A percentile compares a stretch with the other conserved stretches of the same genome.
phyloP scores from a whole-genome alignment of 2,113 vertebrate genomes.

The Cephalopterus ornatus region DNA sequence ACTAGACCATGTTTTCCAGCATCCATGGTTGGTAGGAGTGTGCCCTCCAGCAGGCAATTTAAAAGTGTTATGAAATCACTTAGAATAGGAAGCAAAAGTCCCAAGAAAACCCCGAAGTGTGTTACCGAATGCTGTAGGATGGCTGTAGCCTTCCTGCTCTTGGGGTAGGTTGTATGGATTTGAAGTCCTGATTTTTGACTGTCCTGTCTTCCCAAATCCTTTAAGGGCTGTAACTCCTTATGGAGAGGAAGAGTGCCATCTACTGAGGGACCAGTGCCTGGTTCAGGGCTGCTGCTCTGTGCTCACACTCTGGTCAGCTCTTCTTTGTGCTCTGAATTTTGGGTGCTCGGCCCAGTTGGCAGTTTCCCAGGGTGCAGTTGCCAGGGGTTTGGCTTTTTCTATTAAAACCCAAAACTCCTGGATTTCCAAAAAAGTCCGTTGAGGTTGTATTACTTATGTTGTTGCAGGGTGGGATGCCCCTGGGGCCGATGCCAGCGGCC shows the following conservation, averaged over 20 bases:
- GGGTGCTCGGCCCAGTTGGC: fast-evolving
- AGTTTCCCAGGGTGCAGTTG: background rate
- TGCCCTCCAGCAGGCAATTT: background rate
- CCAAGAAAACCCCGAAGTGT: background rate
- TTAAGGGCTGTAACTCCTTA: fast-evolving
- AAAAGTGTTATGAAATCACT: background rate
- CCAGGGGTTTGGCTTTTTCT: background rate
- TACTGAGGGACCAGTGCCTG: background rate
- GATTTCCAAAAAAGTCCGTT: fast-evolving
- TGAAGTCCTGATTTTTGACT: background rate
- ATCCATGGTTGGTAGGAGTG: fast-evolving
- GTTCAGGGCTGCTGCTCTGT: background rate
- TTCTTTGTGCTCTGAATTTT: fast-evolving
- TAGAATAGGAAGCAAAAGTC: background rate
- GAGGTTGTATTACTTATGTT: background rate
- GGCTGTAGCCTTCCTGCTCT: background rate
- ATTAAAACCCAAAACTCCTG: fast-evolving
- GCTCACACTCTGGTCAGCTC: fast-evolving
- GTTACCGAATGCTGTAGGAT: fast-evolving
- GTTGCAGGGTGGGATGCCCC: conserved; percentile 84
- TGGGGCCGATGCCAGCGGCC: conserved; percentile 84
- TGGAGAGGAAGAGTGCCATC: conserved; percentile 35
- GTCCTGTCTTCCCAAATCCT: fast-evolving
- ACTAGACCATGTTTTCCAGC: background rate
- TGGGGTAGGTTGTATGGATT: background rate